A percentile compares a stretch with the other conserved stretches of the same genome.
Evolutionary conservation across 2,888 invertebrate species (phyloP).

Genomic region (Pollenia amentaria): DNA sequence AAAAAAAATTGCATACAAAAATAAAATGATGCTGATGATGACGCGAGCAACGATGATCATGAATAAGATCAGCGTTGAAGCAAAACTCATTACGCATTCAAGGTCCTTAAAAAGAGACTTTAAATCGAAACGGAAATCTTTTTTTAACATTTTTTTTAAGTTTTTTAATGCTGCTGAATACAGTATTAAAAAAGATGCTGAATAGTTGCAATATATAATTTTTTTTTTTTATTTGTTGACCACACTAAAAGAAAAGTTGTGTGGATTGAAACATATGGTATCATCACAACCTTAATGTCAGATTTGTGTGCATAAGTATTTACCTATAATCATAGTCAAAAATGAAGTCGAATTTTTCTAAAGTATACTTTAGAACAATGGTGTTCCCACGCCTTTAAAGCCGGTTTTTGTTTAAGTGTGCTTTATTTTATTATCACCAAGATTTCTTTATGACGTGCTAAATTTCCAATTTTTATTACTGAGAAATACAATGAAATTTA

Average conservation of each 20-base stretch:
- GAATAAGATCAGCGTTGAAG: slow-evolving; percentile 69
- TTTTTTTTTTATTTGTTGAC: slow-evolving; percentile 43
- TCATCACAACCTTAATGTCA: too few species aligned
- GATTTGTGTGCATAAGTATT: too few species aligned
- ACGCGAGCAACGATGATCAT: slow-evolving; percentile 51
- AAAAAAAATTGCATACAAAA: slow-evolving; percentile 40
- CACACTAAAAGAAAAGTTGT: slow-evolving; percentile 49
- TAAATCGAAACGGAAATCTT: slow-evolving; percentile 74
- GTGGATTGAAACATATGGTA: too few species aligned
- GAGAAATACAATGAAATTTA: too few species aligned
- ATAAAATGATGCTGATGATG: slow-evolving; percentile 53
- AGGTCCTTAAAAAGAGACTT: slow-evolving; percentile 79
- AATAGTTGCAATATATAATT: slow-evolving; percentile 18
- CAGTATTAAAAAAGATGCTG: slow-evolving; percentile 56
- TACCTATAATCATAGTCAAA: too few species aligned
- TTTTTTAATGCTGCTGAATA: slow-evolving; percentile 32
- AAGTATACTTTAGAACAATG: too few species aligned
- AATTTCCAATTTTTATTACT: too few species aligned
- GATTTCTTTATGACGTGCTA: too few species aligned
- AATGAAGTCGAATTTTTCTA: too few species aligned
- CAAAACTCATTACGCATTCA: slow-evolving; percentile 82
- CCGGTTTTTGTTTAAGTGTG: too few species aligned
- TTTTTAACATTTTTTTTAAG: slow-evolving; percentile 12
- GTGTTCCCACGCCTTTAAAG: too few species aligned
- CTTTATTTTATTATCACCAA: too few species aligned